These are phyloP conservation scores for Acomys russatus DNA, from an alignment of 2,797 vertebrate genomes.

Conservation along the genomic window DNA sequence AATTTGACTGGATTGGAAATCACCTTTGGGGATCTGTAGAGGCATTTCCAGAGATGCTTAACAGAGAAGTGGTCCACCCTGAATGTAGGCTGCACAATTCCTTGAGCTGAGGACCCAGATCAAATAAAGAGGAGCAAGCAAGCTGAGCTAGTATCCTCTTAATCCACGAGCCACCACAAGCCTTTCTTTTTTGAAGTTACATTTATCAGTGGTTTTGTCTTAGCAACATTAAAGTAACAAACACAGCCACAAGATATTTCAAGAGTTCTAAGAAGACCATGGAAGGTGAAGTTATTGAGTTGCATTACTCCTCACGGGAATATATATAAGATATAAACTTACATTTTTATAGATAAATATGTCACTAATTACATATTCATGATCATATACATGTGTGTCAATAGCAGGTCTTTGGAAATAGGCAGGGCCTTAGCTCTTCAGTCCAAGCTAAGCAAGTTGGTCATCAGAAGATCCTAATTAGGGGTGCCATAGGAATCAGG, in stretches of 20 bases:
- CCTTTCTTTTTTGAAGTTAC: background rate
- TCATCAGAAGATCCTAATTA: background rate
- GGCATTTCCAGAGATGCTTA: background rate
- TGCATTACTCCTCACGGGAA: background rate
- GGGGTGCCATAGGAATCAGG: background rate
- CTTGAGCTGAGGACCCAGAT: background rate
- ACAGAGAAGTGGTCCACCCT: background rate
- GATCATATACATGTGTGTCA: background rate
- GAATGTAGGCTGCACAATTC: background rate
- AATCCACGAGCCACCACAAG: background rate
- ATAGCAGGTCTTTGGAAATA: background rate
- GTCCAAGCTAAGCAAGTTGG: background rate
- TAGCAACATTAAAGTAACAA: background rate
- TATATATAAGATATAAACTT: background rate
- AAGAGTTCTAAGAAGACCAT: slow-evolving; percentile 3
- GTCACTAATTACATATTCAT: background rate
- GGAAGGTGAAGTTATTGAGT: background rate
- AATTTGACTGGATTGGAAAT: background rate
- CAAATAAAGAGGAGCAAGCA: background rate
- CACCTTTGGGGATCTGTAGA: background rate
- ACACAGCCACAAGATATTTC: background rate
- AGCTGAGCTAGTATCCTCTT: background rate
- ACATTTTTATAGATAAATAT: background rate
- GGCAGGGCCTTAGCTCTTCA: background rate
- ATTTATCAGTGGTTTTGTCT: background rate